Evolutionary conservation across 64 coral and sea anemone genomes (phyloP), one percentile per base, ranked within the genome.

Genomic region (Catalaphyllia jardinei): DNA sequence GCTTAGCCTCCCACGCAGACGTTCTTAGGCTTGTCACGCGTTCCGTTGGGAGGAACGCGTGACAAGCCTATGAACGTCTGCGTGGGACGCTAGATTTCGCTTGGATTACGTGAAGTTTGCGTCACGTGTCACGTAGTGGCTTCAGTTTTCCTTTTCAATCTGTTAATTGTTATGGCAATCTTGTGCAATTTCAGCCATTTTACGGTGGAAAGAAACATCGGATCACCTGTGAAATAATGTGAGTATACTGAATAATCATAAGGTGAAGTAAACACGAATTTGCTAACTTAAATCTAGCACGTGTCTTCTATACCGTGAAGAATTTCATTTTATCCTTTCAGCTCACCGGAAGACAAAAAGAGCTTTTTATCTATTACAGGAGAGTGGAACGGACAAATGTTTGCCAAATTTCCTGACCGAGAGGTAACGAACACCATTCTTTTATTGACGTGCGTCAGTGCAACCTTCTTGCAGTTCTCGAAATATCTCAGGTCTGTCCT

Each of bases 341-440:
- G 95, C 50, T 93, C 89, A 2, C 95, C 95, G 35, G 88, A 93
- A 31, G 95, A 98, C 35, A 98, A 89, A 80, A 98, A 98, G 78
- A 89, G 89, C 14, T 94, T 94, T 86, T 76, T 98, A 22, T 94
- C 95, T 19, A 78, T 98, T 28, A 78, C 82, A 39, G 95, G 95
- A 20, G 95, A 98, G 83, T 98, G 95, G 95, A 98, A 98, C 67
- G 95, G 92, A 60, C 89, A 91, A n/a, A 98, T 98, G 92, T 92
- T 88, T 71, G 95, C 79, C 60, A 94, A 89, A 74, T 98, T 89
- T 82, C 78, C 89, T 19, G 92, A 98, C 51, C 52, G 82, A 75
- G 95, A 92, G 90, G 90, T 92, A 71, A n/a, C n/a, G n/a, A 19
- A 15, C 9, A 17, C 24, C 15, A 82, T 24, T 16, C 19, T 17